Evolutionary conservation across 2,113 vertebrate species (phyloP), one percentile per base, ranked within the genome.

Genomic region (Xyrauchen texanus): DNA sequence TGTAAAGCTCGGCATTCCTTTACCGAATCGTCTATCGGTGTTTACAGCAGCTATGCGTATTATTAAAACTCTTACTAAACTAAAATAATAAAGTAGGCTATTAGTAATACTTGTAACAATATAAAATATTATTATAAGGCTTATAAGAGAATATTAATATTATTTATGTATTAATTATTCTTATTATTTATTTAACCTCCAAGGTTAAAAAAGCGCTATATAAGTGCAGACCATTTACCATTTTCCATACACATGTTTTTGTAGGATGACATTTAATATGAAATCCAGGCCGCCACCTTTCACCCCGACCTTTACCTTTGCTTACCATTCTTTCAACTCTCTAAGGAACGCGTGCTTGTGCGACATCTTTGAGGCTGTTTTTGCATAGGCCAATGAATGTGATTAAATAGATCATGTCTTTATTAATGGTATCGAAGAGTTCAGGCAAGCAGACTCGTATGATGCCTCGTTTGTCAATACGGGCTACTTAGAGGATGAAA

Each of bases 361-460:
- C 60, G 44, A 73, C 76, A 76, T 71, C 79, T 91, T 93, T 92
- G 92, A 92, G 93, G 91, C 90, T 82, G 86, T 89, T 86, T 90
- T 93, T 89, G 85, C 84, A 87, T 83, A 74, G 83, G 80, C 90
- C 91, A 34, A 91, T 94, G 90, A 94, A 95, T 94, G 92, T 92
- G 90, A 94, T 95, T 94, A 96, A 96, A 95, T 93, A 93, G 94
- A 95, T 93, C 90, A 87, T 92, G 87, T 90, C 91, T 93, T 96
- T 96, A 95, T 95, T 95, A 95, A 95, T 85, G 81, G 92, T 51
- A 88, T 87, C 88, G 86, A 91, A 90, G 85, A 85, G 89, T 89
- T 93, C 90, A 83, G 61, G 90, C 91, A 82, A 86, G 91, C 88
- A 87, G 89, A 89, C 91, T 91, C 87, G 87, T 86, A 88, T 88